Evolutionary conservation across 2,888 invertebrate species (phyloP).

Genomic region (Crepidodera aurea): DNA sequence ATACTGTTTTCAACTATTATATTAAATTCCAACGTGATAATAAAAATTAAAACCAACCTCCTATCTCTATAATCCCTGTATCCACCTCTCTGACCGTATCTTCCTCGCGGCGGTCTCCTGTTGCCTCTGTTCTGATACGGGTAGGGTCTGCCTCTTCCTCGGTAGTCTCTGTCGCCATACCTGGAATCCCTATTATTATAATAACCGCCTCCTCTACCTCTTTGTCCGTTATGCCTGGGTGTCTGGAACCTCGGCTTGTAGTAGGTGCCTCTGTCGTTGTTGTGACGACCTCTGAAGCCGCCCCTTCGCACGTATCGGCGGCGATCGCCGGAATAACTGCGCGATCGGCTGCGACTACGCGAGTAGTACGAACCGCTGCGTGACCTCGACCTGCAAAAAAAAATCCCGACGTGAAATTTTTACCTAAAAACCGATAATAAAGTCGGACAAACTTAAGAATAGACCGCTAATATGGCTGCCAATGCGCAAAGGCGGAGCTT

Average conservation of each 20-base stretch:
- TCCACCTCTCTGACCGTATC: conserved; percentile 58
- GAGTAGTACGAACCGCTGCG: conserved; percentile 66
- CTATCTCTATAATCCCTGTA: conserved; percentile 76
- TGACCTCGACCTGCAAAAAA: conserved; percentile 50
- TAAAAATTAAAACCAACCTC: too few species aligned
- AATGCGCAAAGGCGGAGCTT: too few species aligned
- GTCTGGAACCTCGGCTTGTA: conserved; percentile 81
- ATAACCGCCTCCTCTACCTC: conserved; percentile 59
- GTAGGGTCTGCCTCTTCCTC: conserved; percentile 60
- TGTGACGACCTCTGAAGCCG: conserved; percentile 61
- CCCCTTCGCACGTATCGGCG: conserved; percentile 57
- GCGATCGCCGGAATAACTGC: conserved; percentile 66
- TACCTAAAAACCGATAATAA: too few species aligned
- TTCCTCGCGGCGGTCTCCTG: conserved; percentile 49
- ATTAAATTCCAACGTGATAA: too few species aligned
- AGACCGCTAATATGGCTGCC: too few species aligned
- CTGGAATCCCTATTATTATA: conserved; percentile 56
- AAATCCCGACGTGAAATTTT: too few species aligned
- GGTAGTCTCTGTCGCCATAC: conserved; percentile 56
- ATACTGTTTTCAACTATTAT: too few species aligned
- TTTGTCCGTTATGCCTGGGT: conserved; percentile 65
- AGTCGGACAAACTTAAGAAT: too few species aligned
- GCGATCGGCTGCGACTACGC: conserved; percentile 64
- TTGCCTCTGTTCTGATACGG: conserved; percentile 54
- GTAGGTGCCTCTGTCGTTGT: conserved; percentile 78